Evolutionary conservation across 1,140 invertebrate genomes (phyloP).

Genomic region (Ostrea edulis): DNA sequence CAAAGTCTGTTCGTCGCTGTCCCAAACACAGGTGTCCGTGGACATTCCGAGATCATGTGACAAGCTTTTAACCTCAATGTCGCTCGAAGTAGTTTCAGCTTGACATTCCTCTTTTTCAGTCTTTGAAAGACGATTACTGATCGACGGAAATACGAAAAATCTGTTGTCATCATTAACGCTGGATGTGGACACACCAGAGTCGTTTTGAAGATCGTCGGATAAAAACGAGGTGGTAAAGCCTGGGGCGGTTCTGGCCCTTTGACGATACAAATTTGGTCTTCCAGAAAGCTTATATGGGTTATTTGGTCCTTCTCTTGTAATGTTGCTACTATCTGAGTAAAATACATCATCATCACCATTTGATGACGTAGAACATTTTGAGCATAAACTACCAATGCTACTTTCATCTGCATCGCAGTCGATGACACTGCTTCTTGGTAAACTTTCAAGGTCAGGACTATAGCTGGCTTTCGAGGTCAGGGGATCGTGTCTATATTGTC

Average conservation of each 20-base stretch:
- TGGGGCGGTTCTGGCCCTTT: neutral
- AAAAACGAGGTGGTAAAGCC: neutral
- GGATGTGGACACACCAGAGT: slow-evolving; percentile 47
- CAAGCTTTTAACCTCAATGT: neutral
- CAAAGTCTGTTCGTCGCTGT: slow-evolving; percentile 27
- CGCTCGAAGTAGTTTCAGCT: neutral
- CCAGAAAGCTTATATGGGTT: neutral
- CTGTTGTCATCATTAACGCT: slow-evolving; percentile 27
- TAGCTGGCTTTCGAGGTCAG: neutral
- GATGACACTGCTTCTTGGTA: neutral
- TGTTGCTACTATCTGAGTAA: neutral
- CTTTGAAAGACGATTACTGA: neutral
- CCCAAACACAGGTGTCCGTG: slow-evolving; percentile 30
- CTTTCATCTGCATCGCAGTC: slow-evolving; percentile 49
- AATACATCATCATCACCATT: slow-evolving; percentile 50
- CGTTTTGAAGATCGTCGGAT: slow-evolving; percentile 22
- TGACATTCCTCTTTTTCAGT: neutral
- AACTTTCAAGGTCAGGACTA: neutral
- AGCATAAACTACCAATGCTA: slow-evolving; percentile 41
- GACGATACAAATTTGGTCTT: neutral
- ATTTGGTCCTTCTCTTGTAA: neutral
- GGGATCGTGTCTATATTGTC: neutral
- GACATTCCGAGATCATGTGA: neutral
- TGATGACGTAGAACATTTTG: slow-evolving; percentile 10
- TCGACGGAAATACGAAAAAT: neutral